phyloP scores from a whole-genome alignment of 2,888 invertebrate species.

The Cloeon dipterum region DNA sequence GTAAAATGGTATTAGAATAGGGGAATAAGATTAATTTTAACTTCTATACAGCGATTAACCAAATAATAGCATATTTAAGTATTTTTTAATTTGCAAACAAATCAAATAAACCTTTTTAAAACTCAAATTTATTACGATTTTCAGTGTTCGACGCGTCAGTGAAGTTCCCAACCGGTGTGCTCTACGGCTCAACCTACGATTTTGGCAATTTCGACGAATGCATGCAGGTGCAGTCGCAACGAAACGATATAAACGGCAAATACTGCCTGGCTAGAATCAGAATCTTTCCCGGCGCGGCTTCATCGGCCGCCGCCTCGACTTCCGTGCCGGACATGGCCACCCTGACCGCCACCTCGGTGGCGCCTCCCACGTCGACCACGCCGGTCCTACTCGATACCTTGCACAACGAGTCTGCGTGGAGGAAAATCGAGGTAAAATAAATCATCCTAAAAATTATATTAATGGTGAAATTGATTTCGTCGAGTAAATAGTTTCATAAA shows the following conservation, averaged over 20 bases:
- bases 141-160: constrained; percentile 7
- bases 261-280: constrained; percentile 9
- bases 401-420: background rate
- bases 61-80: no score
- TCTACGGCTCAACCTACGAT: constrained; percentile 5
- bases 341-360: background rate
- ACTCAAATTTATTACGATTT: background rate
- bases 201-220: constrained; percentile 8
- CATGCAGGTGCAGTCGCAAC: constrained; percentile 8
- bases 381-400: background rate
- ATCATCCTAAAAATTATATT: no score
- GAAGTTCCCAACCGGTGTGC: constrained; percentile 6
- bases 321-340: background rate
- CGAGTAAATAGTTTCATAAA: no score
- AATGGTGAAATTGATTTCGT: no score
- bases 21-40: no score
- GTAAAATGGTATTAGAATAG: no score
- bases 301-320: background rate
- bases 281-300: constrained; percentile 7
- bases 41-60: no score
- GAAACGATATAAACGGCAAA: constrained; percentile 8
- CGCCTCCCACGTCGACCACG: background rate
- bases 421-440: constrained; percentile 1
- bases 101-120: no score
- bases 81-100: no score